Conservation (phyloP, 2,888 invertebrate species). For the Abscondita cerata region DNA sequence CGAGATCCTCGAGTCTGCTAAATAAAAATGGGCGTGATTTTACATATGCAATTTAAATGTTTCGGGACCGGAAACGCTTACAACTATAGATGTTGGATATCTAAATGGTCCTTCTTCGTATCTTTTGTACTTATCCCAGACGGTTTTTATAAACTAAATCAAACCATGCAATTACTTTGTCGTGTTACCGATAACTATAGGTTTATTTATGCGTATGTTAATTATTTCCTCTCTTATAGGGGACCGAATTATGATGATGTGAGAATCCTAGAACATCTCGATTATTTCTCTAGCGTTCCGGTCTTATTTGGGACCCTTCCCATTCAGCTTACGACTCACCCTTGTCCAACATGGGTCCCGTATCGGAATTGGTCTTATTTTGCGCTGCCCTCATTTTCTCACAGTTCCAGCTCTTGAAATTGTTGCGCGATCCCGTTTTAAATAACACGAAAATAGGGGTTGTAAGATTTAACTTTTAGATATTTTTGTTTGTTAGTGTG, state of each 20-base stretch:
- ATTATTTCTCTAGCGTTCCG: conserved; percentile 38
- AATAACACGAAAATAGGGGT: conserved; percentile 31
- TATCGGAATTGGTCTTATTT: conserved; percentile 39
- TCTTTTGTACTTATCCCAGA: conserved; percentile 25
- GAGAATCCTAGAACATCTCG: conserved; percentile 37
- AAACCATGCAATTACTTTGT: conserved; percentile 36
- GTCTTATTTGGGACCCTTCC: conserved; percentile 38
- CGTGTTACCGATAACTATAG: conserved; percentile 37
- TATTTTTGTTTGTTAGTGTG: conserved; percentile 31
- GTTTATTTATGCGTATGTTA: conserved; percentile 40
- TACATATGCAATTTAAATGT: conserved; percentile 20
- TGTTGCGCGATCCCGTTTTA: conserved; percentile 30
- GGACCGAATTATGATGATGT: conserved; percentile 29
- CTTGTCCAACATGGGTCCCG: conserved; percentile 35
- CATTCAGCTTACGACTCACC: conserved; percentile 22
- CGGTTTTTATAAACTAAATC: conserved; percentile 32
- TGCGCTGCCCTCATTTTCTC: conserved; percentile 33
- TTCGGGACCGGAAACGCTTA: conserved; percentile 25
- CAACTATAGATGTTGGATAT: conserved; percentile 23
- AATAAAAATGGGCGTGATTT: conserved; percentile 11
- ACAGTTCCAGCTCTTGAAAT: conserved; percentile 31
- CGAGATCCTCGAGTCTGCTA: neutral
- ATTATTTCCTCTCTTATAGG: conserved; percentile 33
- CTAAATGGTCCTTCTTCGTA: conserved; percentile 27
- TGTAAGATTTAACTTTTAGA: conserved; percentile 33